A percentile compares a stretch with the other conserved stretches of the same genome.
Conservation (phyloP, 2,888 invertebrate species). For the Sminthurides aquaticus region DNA sequence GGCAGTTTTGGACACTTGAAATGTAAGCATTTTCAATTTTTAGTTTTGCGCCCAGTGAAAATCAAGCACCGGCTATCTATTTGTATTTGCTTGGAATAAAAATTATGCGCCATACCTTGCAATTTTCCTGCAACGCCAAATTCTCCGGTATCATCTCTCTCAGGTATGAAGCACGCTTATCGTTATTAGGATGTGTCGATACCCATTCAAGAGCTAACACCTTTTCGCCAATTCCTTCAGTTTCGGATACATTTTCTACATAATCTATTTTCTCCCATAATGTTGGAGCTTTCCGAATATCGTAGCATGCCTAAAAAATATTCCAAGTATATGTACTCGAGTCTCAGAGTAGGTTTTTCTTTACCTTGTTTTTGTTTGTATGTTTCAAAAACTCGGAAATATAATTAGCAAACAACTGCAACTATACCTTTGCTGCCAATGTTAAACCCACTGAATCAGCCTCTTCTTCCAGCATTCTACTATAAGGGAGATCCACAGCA, state of each 20-base stretch:
- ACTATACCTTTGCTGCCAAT: slow-evolving; percentile 52
- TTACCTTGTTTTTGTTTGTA: neutral
- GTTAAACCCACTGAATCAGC: slow-evolving; percentile 55
- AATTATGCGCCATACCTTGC: too few species aligned
- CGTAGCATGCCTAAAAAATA: slow-evolving; percentile 47
- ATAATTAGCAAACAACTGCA: neutral
- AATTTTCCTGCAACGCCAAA: slow-evolving; percentile 44
- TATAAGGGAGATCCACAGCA: slow-evolving; percentile 52
- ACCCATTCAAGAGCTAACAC: slow-evolving; percentile 48
- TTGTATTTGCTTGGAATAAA: too few species aligned
- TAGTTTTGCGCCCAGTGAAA: too few species aligned
- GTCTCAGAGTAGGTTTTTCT: too few species aligned
- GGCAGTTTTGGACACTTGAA: too few species aligned
- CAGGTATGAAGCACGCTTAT: slow-evolving; percentile 48
- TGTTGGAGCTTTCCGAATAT: slow-evolving; percentile 53
- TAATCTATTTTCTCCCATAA: slow-evolving; percentile 53
- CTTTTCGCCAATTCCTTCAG: too few species aligned
- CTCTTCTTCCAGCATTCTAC: slow-evolving; percentile 53
- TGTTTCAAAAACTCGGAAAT: neutral
- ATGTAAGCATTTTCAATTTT: too few species aligned
- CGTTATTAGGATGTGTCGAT: slow-evolving; percentile 54
- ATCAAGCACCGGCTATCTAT: too few species aligned
- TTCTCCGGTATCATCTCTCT: slow-evolving; percentile 49
- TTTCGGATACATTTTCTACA: too few species aligned
- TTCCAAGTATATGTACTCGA: neutral